Percentiles rank a stretch among this genome's conserved stretches.
Evolutionary conservation across 2,888 invertebrate species (phyloP).

Genomic region (Himalopsyche anomala): DNA sequence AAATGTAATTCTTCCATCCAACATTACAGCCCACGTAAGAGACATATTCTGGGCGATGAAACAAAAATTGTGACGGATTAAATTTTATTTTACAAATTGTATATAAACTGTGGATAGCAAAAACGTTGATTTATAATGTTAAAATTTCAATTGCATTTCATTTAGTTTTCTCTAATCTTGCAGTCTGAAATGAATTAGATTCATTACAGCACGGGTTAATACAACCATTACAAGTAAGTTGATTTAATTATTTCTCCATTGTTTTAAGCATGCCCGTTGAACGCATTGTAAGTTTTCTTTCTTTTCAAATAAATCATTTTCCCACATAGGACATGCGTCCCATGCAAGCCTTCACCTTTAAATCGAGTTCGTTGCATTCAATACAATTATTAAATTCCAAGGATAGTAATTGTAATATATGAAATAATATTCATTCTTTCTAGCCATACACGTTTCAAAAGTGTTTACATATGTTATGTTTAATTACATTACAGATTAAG

Average conservation of each 20-base stretch:
- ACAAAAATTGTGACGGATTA: too few species aligned
- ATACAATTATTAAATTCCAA: neutral
- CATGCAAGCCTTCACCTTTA: neutral
- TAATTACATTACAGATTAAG: too few species aligned
- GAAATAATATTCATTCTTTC: neutral
- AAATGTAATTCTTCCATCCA: too few species aligned
- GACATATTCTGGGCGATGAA: too few species aligned
- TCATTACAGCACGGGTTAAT: neutral
- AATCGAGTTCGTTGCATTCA: neutral
- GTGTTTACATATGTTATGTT: too few species aligned
- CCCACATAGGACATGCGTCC: neutral
- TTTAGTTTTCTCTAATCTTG: too few species aligned
- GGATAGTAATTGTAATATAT: neutral
- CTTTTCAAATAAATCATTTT: neutral
- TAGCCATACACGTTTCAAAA: neutral
- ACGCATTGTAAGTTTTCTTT: neutral
- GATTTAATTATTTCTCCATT: neutral
- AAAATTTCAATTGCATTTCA: too few species aligned
- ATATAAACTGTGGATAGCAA: too few species aligned
- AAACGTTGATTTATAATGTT: too few species aligned
- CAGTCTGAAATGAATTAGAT: too few species aligned
- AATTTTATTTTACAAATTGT: too few species aligned
- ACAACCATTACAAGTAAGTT: neutral
- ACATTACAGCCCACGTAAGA: too few species aligned
- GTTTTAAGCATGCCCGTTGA: neutral